Evolutionary conservation across 2,113 vertebrate genomes (phyloP), one percentile per base, ranked within the genome.

Genomic region (Crotalus tigris): DNA sequence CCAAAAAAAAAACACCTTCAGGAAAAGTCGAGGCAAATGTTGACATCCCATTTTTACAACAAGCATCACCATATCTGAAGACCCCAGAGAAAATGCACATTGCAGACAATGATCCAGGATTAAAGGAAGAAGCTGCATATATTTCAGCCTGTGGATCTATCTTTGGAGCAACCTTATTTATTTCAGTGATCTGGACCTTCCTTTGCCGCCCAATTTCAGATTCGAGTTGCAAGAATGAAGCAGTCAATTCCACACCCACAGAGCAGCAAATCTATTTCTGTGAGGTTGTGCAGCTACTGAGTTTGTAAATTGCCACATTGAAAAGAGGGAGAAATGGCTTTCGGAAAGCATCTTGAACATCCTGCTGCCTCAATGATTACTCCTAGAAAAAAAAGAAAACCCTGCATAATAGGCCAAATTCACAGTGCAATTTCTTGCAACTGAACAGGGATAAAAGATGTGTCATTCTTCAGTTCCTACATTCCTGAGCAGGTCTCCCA

Each of bases 221-320:
- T 39, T 39, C 1, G 2, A 6, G 33, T 8, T 39, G 54, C 53
- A 85, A 46, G 33, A 85, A 39, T 10, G 39, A 39, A 91, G 15
- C 53, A 85, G 23, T 1, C 23, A 85, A 26, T 44, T 44, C 69
- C 6, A 23, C 33, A 24, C 10, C 11, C 55, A 53, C 0, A 0
- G 54, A n/a, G 9, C 44, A 4, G 21, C 11, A 29, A 39, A 53
- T 57, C 81, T 89, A 75, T 21, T 92, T 89, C 23, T 3, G n/a
- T 15, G 26, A 89, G 61, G 46, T 89, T 54, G 58, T 49, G 33
- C 53, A 39, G 17, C 51, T n/a, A 61, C 46, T 46, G 17, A 55
- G 54, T 81, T 81, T 85, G 92, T 64, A 89, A 92, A 81, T 87
- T 44, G 51, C 33, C 61, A 26, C 69, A 54, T 92, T 92, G 58